Conservation (phyloP, 2,797 vertebrate species). For the Acrossocheilus wenchowensis region DNA sequence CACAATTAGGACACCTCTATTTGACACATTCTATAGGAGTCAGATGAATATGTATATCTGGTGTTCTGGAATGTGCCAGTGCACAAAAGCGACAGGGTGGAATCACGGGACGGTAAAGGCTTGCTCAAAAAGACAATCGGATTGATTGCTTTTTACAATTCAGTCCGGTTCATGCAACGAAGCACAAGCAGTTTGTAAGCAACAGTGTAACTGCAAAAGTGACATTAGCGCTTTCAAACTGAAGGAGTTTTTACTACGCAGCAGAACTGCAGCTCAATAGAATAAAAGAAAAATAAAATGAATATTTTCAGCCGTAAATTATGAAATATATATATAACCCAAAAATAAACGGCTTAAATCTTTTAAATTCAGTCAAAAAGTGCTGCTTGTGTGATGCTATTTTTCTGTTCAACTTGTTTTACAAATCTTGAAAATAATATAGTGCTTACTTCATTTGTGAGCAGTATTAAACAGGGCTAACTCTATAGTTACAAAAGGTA, state of each 20-base stretch:
- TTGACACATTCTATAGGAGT: constrained; percentile 81
- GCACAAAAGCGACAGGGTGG: constrained; percentile 75
- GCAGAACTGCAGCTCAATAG: not conserved
- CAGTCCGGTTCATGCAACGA: fast-evolving
- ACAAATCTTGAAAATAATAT: not conserved
- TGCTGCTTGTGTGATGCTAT: not conserved
- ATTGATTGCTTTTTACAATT: constrained; percentile 21
- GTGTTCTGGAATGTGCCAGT: constrained; percentile 72
- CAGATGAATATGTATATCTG: constrained; percentile 79
- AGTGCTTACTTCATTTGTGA: not conserved
- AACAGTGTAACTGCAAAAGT: not conserved
- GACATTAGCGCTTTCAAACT: not conserved
- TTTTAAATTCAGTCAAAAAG: not conserved
- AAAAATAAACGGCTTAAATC: not conserved
- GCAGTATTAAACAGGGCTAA: not conserved
- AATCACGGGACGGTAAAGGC: constrained; percentile 63
- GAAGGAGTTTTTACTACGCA: not conserved
- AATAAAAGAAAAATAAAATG: not conserved
- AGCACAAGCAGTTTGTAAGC: not conserved
- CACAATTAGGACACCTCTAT: constrained; percentile 86
- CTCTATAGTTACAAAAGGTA: not conserved
- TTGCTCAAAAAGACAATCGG: constrained; percentile 69
- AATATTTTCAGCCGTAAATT: not conserved
- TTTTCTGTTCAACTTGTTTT: not conserved
- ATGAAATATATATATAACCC: not conserved